Evolutionary conservation across 2,113 vertebrate species (phyloP).

Genomic region (Scolopax mira): DNA sequence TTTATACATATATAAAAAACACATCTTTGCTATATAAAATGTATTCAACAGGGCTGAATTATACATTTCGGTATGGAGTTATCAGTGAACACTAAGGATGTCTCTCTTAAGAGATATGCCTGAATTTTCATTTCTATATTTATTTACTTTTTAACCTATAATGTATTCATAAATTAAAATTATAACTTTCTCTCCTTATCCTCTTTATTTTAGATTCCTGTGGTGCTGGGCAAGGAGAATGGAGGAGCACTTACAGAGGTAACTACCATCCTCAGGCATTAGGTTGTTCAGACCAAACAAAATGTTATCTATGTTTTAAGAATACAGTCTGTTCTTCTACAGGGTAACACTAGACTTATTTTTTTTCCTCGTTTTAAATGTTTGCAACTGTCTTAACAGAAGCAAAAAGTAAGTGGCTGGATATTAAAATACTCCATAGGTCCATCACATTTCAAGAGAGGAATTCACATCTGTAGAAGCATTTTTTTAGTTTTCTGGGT

Average conservation of each 20-base stretch:
- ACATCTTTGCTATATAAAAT: neutral
- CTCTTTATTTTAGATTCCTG: neutral
- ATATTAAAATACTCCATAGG: neutral
- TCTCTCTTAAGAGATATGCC: neutral
- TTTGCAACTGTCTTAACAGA: neutral
- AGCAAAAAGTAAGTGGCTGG: neutral
- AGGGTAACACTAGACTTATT: neutral
- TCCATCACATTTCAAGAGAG: neutral
- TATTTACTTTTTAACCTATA: neutral
- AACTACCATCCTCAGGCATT: rapidly evolving
- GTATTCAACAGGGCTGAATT: neutral
- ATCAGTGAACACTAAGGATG: neutral
- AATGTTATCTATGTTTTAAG: neutral
- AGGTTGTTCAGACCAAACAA: neutral
- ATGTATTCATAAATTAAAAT: neutral
- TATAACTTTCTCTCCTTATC: neutral
- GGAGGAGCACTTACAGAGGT: neutral
- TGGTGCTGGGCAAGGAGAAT: neutral
- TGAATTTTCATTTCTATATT: neutral
- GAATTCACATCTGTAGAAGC: neutral
- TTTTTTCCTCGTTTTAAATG: neutral
- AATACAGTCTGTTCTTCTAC: neutral
- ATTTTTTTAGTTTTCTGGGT: neutral
- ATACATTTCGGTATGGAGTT: neutral
- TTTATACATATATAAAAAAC: neutral